Conservation (phyloP, 1,140 invertebrate species). For the Drosophila grimshawi region DNA sequence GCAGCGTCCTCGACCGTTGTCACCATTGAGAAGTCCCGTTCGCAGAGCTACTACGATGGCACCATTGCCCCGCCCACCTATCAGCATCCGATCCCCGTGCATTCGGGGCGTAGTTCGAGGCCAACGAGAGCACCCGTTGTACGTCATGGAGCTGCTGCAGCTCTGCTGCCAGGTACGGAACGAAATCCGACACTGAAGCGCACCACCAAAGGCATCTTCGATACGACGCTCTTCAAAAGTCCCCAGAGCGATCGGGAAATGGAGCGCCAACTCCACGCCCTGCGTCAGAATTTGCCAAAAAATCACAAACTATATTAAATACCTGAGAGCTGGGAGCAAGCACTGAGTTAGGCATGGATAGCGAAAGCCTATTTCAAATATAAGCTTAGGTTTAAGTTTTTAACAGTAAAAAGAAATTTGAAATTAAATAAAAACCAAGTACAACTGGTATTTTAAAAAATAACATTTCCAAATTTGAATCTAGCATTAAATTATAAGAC, state of each 20-base stretch:
- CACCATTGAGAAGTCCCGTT: conserved; percentile 72
- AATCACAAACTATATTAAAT: conserved; percentile 78
- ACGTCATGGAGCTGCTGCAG: conserved; percentile 18
- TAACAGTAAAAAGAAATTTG: background rate
- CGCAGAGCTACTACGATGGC: conserved; percentile 78
- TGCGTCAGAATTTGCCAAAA: conserved; percentile 78
- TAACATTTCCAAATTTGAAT: too few relatives aligned
- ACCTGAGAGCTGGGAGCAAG: background rate
- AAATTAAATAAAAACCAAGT: background rate
- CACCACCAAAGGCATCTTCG: conserved; percentile 78
- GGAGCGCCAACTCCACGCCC: conserved; percentile 44
- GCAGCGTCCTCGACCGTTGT: conserved; percentile 48
- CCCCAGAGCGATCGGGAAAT: conserved; percentile 63
- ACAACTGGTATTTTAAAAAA: too few relatives aligned
- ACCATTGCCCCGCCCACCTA: conserved; percentile 63
- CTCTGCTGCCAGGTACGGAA: conserved; percentile 37
- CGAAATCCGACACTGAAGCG: conserved; percentile 46
- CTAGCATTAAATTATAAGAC: too few relatives aligned
- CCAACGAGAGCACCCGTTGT: conserved; percentile 39
- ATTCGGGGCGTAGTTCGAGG: conserved; percentile 30
- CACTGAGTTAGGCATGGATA: background rate
- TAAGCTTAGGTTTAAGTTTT: conserved; percentile 1
- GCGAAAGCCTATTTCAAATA: conserved; percentile 33
- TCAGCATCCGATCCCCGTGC: conserved; percentile 30
- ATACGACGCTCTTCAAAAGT: conserved; percentile 78